These are phyloP conservation scores for Cercopithecus mona DNA, from an alignment of 2,113 vertebrate species.

Conservation along the genomic window DNA sequence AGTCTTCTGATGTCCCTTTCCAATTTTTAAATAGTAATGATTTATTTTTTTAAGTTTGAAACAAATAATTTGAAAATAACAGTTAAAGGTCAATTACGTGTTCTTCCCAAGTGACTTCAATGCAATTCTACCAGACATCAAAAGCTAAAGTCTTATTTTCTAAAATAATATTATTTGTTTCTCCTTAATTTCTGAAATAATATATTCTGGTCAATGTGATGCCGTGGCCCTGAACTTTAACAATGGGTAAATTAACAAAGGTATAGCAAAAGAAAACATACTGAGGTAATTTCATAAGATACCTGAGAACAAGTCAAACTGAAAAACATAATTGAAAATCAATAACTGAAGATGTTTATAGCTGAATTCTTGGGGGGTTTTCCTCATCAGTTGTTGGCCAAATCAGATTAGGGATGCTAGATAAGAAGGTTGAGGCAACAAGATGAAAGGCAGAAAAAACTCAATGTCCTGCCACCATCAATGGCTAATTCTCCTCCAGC, in stretches of 20 bases:
- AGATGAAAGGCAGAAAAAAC: background rate
- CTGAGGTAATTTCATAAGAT: background rate
- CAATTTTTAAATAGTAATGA: background rate
- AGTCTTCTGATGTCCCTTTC: background rate
- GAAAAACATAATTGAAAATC: background rate
- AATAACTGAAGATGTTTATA: background rate
- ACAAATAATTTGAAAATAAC: conserved; percentile 31
- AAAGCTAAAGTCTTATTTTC: background rate
- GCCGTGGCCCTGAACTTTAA: background rate
- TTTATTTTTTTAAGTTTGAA: background rate
- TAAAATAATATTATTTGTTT: background rate
- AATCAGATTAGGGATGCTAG: background rate
- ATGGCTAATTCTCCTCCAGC: background rate
- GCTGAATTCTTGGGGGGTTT: background rate
- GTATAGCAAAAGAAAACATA: background rate
- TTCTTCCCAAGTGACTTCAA: background rate
- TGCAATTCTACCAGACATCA: background rate
- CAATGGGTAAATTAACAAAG: background rate
- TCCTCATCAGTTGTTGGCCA: background rate
- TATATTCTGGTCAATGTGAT: background rate
- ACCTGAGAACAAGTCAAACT: background rate
- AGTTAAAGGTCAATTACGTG: background rate
- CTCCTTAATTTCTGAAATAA: background rate
- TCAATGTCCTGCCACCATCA: background rate
- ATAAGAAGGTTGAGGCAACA: background rate